Percentiles rank a stretch among this genome's conserved stretches.
Conservation (phyloP, 2,888 invertebrate genomes). For the Orthosia incerta region DNA sequence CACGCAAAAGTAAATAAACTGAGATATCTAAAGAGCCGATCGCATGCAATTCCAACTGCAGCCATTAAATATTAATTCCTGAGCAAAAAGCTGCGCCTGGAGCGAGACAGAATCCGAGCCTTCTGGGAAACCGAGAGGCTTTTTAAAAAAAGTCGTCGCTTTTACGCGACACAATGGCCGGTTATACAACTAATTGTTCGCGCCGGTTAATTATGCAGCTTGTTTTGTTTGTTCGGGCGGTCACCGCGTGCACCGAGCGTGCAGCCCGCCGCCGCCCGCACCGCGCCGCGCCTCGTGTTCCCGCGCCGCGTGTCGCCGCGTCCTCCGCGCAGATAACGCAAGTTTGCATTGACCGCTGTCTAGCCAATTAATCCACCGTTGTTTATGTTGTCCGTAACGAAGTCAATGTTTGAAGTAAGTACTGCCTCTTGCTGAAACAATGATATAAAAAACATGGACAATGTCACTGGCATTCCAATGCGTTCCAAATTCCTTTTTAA, state of each 20-base stretch:
- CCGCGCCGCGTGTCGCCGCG: conserved; percentile 49
- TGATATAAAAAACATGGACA: conserved; percentile 9
- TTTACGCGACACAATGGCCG: conserved; percentile 84
- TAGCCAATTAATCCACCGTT: conserved; percentile 73
- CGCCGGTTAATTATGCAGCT: conserved; percentile 85
- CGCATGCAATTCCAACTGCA: conserved; percentile 82
- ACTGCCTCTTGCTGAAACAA: conserved; percentile 26
- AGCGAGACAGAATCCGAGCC: conserved; percentile 79
- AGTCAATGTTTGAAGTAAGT: conserved; percentile 44
- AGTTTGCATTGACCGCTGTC: conserved; percentile 67
- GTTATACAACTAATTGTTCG: conserved; percentile 88
- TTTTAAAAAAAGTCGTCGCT: conserved; percentile 77
- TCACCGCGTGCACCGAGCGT: conserved; percentile 60
- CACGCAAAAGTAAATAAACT: conserved; percentile 77
- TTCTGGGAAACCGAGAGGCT: conserved; percentile 86
- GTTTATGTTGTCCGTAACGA: conserved; percentile 67
- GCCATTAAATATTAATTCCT: conserved; percentile 85
- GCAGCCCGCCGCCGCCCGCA: conserved; percentile 39
- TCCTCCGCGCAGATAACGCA: conserved; percentile 54
- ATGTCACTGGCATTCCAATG: conserved; percentile 24
- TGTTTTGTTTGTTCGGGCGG: conserved; percentile 79
- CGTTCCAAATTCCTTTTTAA: conserved; percentile 23
- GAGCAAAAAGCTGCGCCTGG: conserved; percentile 79
- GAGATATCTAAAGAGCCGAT: conserved; percentile 79
- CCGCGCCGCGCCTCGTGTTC: conserved; percentile 16